Percentiles rank a stretch among this genome's conserved stretches.
Conservation (phyloP, 2,888 invertebrate genomes). For the Cosmorhoe ocellata region DNA sequence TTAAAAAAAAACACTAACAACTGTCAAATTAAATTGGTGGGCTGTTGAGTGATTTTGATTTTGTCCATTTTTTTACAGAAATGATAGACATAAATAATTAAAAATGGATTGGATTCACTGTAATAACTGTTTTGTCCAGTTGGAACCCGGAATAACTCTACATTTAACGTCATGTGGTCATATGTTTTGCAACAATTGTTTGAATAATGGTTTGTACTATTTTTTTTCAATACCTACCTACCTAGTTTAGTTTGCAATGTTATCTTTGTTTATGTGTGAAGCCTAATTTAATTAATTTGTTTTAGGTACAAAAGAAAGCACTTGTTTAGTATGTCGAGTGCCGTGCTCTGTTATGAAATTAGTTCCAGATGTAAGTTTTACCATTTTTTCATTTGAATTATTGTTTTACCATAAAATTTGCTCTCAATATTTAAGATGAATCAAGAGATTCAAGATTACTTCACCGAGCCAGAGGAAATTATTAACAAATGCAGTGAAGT, state of each 20-base stretch:
- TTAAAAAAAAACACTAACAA: not conserved
- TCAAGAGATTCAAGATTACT: constrained; percentile 77
- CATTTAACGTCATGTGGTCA: constrained; percentile 80
- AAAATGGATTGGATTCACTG: constrained; percentile 80
- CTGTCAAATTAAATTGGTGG: not conserved
- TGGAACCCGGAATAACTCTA: constrained; percentile 69
- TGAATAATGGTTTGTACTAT: constrained; percentile 62
- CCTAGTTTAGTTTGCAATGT: not conserved
- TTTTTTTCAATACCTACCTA: not conserved
- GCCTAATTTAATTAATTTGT: constrained; percentile 10
- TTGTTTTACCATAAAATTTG: not conserved
- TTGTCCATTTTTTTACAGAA: constrained; percentile 14
- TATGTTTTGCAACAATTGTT: constrained; percentile 77
- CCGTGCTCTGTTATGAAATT: constrained; percentile 76
- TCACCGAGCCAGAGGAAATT: constrained; percentile 77
- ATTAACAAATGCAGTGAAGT: constrained; percentile 74
- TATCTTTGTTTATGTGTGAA: not conserved
- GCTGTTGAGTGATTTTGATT: not conserved
- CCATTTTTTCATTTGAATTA: not conserved
- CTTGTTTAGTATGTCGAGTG: constrained; percentile 69
- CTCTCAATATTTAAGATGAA: constrained; percentile 63
- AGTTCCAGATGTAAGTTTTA: constrained; percentile 64
- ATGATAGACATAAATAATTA: constrained; percentile 22
- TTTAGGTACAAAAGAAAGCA: constrained; percentile 68
- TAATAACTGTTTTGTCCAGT: constrained; percentile 74